A percentile compares a stretch with the other conserved stretches of the same genome.
Conservation (phyloP, 1,140 invertebrate species). For the Cecropterus lyciades region DNA sequence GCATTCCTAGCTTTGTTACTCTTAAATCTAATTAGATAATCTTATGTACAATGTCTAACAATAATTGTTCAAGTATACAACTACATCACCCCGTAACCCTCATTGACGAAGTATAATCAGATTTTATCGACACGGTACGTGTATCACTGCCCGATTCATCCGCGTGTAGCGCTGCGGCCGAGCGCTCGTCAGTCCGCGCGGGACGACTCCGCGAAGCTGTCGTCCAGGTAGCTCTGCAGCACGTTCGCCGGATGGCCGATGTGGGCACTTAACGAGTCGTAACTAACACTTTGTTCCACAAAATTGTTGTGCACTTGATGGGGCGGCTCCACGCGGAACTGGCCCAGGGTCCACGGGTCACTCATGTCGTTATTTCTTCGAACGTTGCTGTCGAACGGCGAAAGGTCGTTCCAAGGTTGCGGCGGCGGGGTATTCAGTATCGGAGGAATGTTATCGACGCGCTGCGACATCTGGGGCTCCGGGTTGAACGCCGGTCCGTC, state of each 20-base stretch:
- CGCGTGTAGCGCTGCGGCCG: constrained; percentile 15
- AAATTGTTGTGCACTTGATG: constrained; percentile 66
- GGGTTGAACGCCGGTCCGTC: constrained; percentile 50
- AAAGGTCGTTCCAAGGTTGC: constrained; percentile 56
- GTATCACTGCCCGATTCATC: constrained; percentile 28
- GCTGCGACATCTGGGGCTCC: constrained; percentile 49
- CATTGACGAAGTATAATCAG: constrained; percentile 27
- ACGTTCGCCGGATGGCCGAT: constrained; percentile 52
- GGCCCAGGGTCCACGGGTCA: constrained; percentile 70
- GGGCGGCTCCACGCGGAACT: constrained; percentile 69
- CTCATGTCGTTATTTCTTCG: constrained; percentile 50
- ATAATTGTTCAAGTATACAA: constrained; percentile 75
- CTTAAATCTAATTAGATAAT: constrained; percentile 75
- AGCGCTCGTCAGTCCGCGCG: constrained; percentile 71
- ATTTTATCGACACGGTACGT: constrained; percentile 29
- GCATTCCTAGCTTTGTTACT: constrained; percentile 75
- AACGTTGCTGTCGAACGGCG: constrained; percentile 55
- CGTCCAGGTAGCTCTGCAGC: constrained; percentile 67
- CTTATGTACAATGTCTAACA: constrained; percentile 79
- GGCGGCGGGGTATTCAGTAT: constrained; percentile 61
- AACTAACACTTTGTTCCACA: constrained; percentile 67
- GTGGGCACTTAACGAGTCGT: constrained; percentile 63
- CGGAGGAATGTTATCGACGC: constrained; percentile 51
- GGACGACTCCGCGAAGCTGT: constrained; percentile 64
- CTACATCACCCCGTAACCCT: constrained; percentile 54